Conservation (phyloP, 2,797 vertebrate species). For the Phalanger gymnotis region DNA sequence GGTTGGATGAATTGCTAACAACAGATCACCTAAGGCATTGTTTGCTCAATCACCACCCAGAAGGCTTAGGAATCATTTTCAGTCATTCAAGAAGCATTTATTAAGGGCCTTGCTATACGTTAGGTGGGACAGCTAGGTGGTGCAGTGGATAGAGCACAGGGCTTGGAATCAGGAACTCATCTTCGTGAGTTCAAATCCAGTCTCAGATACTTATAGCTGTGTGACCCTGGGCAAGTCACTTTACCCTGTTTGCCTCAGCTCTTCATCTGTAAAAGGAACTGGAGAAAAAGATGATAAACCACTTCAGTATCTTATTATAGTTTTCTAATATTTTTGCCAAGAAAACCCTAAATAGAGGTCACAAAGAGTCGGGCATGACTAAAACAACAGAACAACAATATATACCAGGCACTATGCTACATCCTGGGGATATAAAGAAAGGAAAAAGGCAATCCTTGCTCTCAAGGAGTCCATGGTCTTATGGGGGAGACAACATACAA, state of each 20-base stretch:
- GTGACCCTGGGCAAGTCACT: background rate
- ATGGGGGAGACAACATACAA: background rate
- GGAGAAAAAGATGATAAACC: background rate
- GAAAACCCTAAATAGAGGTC: background rate
- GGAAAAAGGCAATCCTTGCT: background rate
- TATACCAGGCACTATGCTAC: background rate
- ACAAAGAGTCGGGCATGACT: background rate
- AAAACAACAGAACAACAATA: background rate
- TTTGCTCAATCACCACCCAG: background rate
- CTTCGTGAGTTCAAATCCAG: background rate
- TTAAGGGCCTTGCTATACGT: background rate
- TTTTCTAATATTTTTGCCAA: background rate
- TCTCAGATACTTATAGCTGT: background rate
- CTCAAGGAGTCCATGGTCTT: background rate
- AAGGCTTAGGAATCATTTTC: background rate
- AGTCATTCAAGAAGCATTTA: background rate
- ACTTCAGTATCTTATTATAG: background rate
- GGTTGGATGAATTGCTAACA: too few relatives aligned
- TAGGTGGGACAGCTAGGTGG: background rate
- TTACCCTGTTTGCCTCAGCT: background rate
- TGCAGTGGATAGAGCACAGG: background rate
- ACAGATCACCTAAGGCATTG: background rate
- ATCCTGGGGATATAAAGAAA: background rate
- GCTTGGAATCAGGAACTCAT: background rate
- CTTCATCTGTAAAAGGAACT: background rate